A percentile compares a stretch with the other conserved stretches of the same genome.
Evolutionary conservation across 2,797 vertebrate species (phyloP).

Genomic region (Heteromormyrus szaboi): DNA sequence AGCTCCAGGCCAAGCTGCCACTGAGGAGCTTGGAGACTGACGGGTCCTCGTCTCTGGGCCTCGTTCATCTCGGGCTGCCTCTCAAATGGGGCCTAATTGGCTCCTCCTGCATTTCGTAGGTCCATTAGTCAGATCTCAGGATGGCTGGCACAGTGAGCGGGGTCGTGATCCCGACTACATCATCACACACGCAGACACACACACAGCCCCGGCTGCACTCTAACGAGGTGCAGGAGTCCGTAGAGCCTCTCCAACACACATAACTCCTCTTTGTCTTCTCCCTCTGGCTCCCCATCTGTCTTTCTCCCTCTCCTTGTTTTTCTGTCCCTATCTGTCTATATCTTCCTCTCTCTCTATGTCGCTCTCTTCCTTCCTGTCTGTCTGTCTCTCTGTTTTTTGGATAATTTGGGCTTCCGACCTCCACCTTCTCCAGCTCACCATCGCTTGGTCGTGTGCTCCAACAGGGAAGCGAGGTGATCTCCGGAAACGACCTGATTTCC

Average conservation of each 20-base stretch:
- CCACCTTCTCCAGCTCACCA: neutral
- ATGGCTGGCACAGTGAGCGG: neutral
- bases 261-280: neutral
- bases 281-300: neutral
- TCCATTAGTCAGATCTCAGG: slow-evolving; percentile 5
- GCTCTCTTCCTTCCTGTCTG: neutral
- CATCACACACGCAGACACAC: neutral
- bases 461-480: neutral
- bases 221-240: neutral
- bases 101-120: neutral
- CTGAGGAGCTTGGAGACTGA: neutral
- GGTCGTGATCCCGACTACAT: neutral
- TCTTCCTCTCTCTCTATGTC: neutral
- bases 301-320: neutral
- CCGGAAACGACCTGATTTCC: neutral
- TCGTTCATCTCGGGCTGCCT: neutral
- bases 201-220: neutral
- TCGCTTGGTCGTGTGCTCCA: neutral
- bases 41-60: neutral
- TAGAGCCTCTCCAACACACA: neutral
- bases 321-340: neutral
- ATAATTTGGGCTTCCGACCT: neutral
- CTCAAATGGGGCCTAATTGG: slow-evolving; percentile 12
- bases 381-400: neutral
- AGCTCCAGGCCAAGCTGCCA: neutral